A percentile compares a stretch with the other conserved stretches of the same genome.
These are phyloP conservation scores for Chrysomela aeneicollis DNA, from an alignment of 2,888 invertebrate genomes.

Conservation along the genomic window DNA sequence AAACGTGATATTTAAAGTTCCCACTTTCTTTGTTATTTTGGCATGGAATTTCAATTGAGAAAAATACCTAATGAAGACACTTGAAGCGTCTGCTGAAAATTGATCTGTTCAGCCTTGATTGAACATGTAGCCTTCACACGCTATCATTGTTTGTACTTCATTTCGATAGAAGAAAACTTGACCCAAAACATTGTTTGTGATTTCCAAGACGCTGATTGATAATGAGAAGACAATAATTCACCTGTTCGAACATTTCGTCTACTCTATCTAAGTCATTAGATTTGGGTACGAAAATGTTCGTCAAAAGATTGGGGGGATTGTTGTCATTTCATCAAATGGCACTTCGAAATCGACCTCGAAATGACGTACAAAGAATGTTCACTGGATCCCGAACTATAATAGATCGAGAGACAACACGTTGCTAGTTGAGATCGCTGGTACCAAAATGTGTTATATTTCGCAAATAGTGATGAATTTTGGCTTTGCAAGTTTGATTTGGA, in stretches of 20 bases:
- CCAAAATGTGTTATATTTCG: neutral
- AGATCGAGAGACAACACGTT: neutral
- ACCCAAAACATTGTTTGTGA: too few relatives aligned
- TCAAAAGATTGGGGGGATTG: too few relatives aligned
- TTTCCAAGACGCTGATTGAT: too few relatives aligned
- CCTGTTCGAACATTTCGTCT: too few relatives aligned
- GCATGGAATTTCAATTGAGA: slow-evolving; percentile 36
- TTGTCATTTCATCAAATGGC: neutral
- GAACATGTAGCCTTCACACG: neutral
- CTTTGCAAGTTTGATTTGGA: too few relatives aligned
- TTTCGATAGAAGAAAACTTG: too few relatives aligned
- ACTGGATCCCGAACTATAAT: neutral
- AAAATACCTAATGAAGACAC: slow-evolving; percentile 38
- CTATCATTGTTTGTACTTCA: neutral
- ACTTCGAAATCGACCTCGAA: neutral
- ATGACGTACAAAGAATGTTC: neutral
- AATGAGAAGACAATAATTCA: neutral
- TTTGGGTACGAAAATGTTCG: too few relatives aligned
- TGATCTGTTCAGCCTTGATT: slow-evolving; percentile 21
- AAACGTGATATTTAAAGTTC: too few relatives aligned
- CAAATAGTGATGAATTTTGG: too few relatives aligned
- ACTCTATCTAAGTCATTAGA: too few relatives aligned
- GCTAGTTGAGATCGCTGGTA: too few relatives aligned
- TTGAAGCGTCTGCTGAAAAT: slow-evolving; percentile 30
- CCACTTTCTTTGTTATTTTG: slow-evolving; percentile 10